Evolutionary conservation across 1,140 invertebrate species (phyloP), one percentile per base, ranked within the genome.

Genomic region (Drosophila sucinea): DNA sequence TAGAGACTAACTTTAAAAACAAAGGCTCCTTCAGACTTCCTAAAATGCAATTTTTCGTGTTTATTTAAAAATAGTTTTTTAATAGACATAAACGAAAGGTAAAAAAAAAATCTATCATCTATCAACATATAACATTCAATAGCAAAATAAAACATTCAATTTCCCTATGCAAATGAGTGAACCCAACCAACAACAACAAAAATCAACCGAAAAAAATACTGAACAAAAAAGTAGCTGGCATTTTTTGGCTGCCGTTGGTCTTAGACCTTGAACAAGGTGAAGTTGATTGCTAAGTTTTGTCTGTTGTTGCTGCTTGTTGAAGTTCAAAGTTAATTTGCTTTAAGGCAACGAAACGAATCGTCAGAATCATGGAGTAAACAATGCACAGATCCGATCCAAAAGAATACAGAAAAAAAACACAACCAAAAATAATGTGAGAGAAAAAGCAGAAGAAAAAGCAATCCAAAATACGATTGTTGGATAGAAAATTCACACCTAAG

Each of bases 241-340:
- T 69, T 63, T 63, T 77, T 69, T 56, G 78, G 67, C 63, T 78
- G 72, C 72, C 76, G 73, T 78, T 78, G 73, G 72, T 78, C 76
- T 78, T 78, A 68, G 82, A 86, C 83, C 83, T 86, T 86, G 83
- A 86, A 86, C 83, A 86, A 86, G 83, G 83, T 86, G 84, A 86
- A 83, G 84, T 87, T 86, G 83, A 86, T 86, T 86, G 76, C 73
- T 86, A 57, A 64, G 67, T 66, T 77, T 67, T 69, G 29, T 60
- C 11, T 72, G 41, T 63, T 77, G 68, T 54, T 70, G 41, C 25
- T 54, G 10, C 58, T 62, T 84, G 66, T 74, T 89, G 84, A 86
- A 86, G 83, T 89, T 87, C 84, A 87, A 87, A 87, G 83, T 83
- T 87, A 87, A 87, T 77, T 77, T 77, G 70, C 77, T 55, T 58